Base-by-base conservation (phyloP, 1,140 invertebrate genomes). In the Drosophila repletoides region DNA sequence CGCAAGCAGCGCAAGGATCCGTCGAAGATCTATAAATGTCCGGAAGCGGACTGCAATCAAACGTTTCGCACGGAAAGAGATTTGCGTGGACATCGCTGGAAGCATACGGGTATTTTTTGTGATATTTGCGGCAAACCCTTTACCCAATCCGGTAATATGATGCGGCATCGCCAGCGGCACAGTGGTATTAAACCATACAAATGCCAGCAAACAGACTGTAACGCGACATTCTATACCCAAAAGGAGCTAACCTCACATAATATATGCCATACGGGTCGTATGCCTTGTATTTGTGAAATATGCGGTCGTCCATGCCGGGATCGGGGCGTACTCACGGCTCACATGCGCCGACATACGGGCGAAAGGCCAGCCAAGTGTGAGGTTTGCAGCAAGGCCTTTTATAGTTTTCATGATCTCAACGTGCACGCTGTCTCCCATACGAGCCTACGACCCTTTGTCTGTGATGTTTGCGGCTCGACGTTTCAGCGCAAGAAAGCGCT, bases 301-400 rank as follows among this genome's bases (percentile, higher is more conserved):
- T 89, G 88, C 22, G 88, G 88, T 1, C 70, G 76, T 2, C 72
- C 73, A 0, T 89, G 88, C 36, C 66, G 88, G 0, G 88, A 89
- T 58, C 73, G 72, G 2, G 88, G 88, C 2, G 88, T 93, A 22
- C 89, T 94, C 17, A 93, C 94, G 59, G 93, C 94, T 34, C 95
- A 95, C 87, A 94, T 94, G 87, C 88, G 94, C 2, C 93, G 93
- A 0, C 94, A 95, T 72, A 94, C 93, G 0, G 93, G 94, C 2
- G 95, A 96, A 80, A 94, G 95, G 73, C 95, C 95, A 0, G 96
- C 95, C 80, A 92, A 92, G 17, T 96, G 95, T 90, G 64, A 87
- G 1, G 77, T 87, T 0, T 89, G 88, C 45, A 77, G 72, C 31
- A 89, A 89, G 52, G 59, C 76, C 9, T 89, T 89, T 60, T 89